phyloP scores from a whole-genome alignment of 2,113 vertebrate genomes.

The Semnornis frantzii region DNA sequence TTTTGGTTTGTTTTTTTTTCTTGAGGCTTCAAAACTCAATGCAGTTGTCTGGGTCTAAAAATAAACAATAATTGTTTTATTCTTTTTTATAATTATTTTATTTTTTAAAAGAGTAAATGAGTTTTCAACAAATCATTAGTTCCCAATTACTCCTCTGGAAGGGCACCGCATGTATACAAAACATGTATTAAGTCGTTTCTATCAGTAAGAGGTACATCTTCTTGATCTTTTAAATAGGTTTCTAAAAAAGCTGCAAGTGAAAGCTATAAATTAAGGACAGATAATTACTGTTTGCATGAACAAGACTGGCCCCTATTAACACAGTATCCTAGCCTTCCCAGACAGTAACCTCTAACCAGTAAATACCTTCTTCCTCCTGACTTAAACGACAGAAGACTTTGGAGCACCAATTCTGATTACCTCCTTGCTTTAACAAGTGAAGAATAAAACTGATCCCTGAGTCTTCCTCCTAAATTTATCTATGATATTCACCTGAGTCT shows the following conservation, averaged over 20 bases:
- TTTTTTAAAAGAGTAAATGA: neutral
- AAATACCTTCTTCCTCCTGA: neutral
- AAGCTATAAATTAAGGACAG: constrained; percentile 25
- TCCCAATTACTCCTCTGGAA: neutral
- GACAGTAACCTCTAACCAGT: constrained; percentile 5
- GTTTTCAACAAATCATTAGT: neutral
- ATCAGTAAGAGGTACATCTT: constrained; percentile 8
- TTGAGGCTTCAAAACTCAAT: neutral
- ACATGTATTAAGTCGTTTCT: neutral
- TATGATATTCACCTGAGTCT: constrained; percentile 70
- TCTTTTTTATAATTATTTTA: neutral
- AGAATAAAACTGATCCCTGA: neutral
- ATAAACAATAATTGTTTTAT: neutral
- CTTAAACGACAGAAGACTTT: neutral
- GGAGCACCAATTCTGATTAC: neutral
- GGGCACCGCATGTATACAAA: neutral
- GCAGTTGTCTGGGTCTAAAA: neutral
- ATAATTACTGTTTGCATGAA: constrained; percentile 44
- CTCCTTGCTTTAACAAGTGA: constrained; percentile 45
- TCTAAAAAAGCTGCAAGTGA: neutral
- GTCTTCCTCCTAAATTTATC: constrained; percentile 66
- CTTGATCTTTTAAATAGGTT: constrained; percentile 29
- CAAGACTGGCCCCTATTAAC: constrained; percentile 17
- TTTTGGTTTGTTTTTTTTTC: too few species aligned
- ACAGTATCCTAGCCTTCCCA: neutral